Evolutionary conservation across 2,113 vertebrate genomes (phyloP), one percentile per base, ranked within the genome.

Genomic region (Pandion haliaetus): DNA sequence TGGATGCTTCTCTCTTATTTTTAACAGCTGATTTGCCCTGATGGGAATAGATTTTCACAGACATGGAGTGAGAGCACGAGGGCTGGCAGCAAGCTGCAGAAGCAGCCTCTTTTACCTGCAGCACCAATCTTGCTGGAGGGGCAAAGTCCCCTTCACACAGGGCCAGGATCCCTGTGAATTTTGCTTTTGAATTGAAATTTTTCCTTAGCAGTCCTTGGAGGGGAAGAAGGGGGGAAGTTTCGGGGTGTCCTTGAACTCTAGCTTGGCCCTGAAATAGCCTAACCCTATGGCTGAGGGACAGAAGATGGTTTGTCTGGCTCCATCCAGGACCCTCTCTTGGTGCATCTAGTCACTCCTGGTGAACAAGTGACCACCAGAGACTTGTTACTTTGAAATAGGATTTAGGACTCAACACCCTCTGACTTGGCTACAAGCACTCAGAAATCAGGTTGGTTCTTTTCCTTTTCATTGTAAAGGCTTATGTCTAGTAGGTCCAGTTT

Each of bases 1-100:
- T 2, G 25, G 78, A 67, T 36, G 57, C 62, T 74, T 74, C 42
- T 65, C 24, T 32, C 28, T 66, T 50, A 12, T 80, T 88, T 92
- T 87, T 77, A 79, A 52, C 52, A 61, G 20, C 57, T 3, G 1
- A 6, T 82, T 70, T 86, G 78, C 32, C 61, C 81, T 52, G n/a
- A 36, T 16, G 16, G 44, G 74, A 59, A 44, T 54, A 31, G 74
- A 50, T 79, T 78, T 87, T 32, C 59, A 36, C n/a, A 23, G 81
- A 18, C 9, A 2, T 6, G 40, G n/a, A 70, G 50, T 0, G 4
- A 28, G 61, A 57, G 50, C 2, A 0, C 0, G 0, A 61, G 28
- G 63, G 49, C 52, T 77, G 79, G 38, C 45, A 67, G n/a, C 1
- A 12, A 81, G 74, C 36, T 82, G 61, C n/a, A 20, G 58, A 10